These are phyloP conservation scores for Gryllus bimaculatus DNA, from an alignment of 1,140 invertebrate species.

Conservation along the genomic window DNA sequence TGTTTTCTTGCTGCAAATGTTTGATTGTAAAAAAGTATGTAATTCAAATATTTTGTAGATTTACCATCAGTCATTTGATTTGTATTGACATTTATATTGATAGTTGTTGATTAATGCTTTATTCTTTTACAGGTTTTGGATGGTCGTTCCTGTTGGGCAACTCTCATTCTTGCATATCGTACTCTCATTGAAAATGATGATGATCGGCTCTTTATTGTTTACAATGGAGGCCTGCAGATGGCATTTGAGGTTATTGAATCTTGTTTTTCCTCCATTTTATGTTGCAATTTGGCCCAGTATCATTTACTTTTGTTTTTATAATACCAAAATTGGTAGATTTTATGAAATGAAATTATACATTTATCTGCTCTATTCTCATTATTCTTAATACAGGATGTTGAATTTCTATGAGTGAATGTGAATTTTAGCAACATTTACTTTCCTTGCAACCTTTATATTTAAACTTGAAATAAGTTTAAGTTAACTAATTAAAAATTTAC, in stretches of 20 bases:
- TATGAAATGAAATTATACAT: too few relatives aligned
- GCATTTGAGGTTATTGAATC: constrained; percentile 59
- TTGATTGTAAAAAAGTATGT: background rate
- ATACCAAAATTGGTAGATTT: too few relatives aligned
- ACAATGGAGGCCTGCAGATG: constrained; percentile 77
- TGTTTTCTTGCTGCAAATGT: background rate
- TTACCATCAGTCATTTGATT: too few relatives aligned
- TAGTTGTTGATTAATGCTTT: background rate
- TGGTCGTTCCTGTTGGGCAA: constrained; percentile 77
- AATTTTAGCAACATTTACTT: too few relatives aligned
- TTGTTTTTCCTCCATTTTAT: background rate
- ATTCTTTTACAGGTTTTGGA: constrained; percentile 54
- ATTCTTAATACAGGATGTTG: too few relatives aligned
- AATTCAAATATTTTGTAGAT: background rate
- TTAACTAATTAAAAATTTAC: too few relatives aligned
- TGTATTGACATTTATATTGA: background rate
- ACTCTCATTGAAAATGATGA: constrained; percentile 82
- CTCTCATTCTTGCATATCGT: constrained; percentile 72
- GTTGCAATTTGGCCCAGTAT: background rate
- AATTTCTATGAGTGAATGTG: too few relatives aligned
- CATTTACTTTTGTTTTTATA: constrained; percentile 15
- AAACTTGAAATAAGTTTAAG: too few relatives aligned
- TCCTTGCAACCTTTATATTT: too few relatives aligned
- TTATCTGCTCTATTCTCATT: too few relatives aligned
- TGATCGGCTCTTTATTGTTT: constrained; percentile 78